phyloP scores from a whole-genome alignment of 2,888 invertebrate genomes.

The Polyommatus iphigenia region DNA sequence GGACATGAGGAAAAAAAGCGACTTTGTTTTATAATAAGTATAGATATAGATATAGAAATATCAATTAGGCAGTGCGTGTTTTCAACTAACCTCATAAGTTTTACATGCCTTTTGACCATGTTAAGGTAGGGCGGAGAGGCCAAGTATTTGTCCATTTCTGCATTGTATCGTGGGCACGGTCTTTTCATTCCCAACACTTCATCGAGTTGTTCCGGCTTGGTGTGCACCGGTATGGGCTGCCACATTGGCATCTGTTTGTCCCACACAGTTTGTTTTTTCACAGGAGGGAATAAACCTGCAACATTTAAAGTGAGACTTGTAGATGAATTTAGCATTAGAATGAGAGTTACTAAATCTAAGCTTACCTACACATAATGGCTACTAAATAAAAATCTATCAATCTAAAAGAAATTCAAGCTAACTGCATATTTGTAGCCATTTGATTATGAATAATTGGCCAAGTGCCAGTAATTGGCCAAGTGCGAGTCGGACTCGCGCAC shows the following conservation, averaged over 20 bases:
- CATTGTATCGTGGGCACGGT: conserved; percentile 84
- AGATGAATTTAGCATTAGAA: too few species aligned
- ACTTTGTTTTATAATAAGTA: too few species aligned
- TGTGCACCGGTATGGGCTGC: conserved; percentile 90
- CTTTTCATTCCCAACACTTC: conserved; percentile 80
- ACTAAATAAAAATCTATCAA: too few species aligned
- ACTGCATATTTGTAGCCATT: too few species aligned
- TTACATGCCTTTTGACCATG: conserved; percentile 78
- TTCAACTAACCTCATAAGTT: conserved; percentile 79
- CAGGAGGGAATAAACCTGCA: conserved; percentile 85
- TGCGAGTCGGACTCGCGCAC: too few species aligned
- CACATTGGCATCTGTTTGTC: conserved; percentile 82
- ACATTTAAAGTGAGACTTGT: conserved; percentile 11
- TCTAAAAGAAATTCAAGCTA: too few species aligned
- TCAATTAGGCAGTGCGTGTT: background rate
- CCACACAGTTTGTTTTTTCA: conserved; percentile 80
- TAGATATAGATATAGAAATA: too few species aligned
- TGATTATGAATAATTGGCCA: too few species aligned
- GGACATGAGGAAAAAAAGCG: too few species aligned
- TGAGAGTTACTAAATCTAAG: too few species aligned
- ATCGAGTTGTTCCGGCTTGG: conserved; percentile 82
- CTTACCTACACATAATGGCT: too few species aligned
- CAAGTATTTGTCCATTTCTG: conserved; percentile 72
- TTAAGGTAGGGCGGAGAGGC: conserved; percentile 77
- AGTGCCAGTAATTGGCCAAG: too few species aligned